These are phyloP conservation scores for Cotesia glomerata DNA, from an alignment of 1,140 invertebrate species.

Conservation along the genomic window DNA sequence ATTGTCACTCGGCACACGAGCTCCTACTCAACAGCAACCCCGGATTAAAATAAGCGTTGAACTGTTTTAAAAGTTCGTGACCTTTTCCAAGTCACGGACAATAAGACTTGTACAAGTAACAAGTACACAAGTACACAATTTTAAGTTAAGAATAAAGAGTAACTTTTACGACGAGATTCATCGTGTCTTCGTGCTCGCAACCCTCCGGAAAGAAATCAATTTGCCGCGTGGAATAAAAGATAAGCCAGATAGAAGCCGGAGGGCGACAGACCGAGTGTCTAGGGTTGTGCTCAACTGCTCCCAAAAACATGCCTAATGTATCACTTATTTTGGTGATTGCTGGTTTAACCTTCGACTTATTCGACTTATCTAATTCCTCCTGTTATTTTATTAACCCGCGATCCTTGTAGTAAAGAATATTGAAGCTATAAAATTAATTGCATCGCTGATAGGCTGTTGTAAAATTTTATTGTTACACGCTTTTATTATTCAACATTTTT, in stretches of 20 bases:
- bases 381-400: too few species aligned
- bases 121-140: too few species aligned
- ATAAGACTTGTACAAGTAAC: background rate
- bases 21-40: too few species aligned
- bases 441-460: too few species aligned
- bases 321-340: constrained; percentile 44
- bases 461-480: too few species aligned
- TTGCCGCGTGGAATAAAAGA: constrained; percentile 36
- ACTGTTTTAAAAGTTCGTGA: constrained; percentile 7
- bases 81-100: constrained; percentile 5
- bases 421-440: too few species aligned
- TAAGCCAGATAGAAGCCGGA: constrained; percentile 27
- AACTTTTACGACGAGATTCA: constrained; percentile 13
- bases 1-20: too few species aligned
- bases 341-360: constrained; percentile 40
- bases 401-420: too few species aligned
- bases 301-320: constrained; percentile 39
- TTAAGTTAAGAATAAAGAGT: too few species aligned
- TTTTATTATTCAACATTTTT: too few species aligned
- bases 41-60: too few species aligned
- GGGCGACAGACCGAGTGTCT: background rate
- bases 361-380: background rate
- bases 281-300: background rate
- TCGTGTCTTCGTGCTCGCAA: constrained; percentile 8
- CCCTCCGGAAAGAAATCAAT: constrained; percentile 36